Conservation (phyloP, 1,140 invertebrate species). For the Penaeus vannamei region DNA sequence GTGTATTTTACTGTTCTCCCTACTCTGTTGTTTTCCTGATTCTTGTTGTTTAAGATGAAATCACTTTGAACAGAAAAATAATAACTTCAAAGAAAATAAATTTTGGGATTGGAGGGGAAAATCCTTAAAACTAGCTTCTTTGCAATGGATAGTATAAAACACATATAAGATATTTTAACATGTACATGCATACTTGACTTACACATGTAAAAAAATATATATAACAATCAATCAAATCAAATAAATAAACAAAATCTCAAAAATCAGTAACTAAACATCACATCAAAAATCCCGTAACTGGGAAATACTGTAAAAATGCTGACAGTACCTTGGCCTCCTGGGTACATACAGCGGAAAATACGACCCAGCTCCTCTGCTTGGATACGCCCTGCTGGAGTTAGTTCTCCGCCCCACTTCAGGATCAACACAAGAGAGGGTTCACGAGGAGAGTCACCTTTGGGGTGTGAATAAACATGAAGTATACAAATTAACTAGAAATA, state of each 20-base stretch:
- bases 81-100: too few species aligned
- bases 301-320: conserved; percentile 38
- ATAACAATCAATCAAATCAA: not conserved
- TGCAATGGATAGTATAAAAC: too few species aligned
- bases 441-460: conserved; percentile 80
- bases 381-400: conserved; percentile 96
- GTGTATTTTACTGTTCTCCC: too few species aligned
- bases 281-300: not conserved
- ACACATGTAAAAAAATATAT: too few species aligned
- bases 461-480: conserved; percentile 8
- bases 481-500: too few species aligned
- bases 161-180: too few species aligned
- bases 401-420: conserved; percentile 98
- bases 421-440: conserved; percentile 95
- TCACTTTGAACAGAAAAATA: too few species aligned
- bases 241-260: not conserved
- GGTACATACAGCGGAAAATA: conserved; percentile 99
- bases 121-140: too few species aligned
- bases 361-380: conserved; percentile 98
- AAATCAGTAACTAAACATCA: not conserved
- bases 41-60: too few species aligned
- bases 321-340: conserved; percentile 75
- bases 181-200: too few species aligned
- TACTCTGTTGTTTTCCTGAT: too few species aligned
- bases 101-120: too few species aligned